Conservation (phyloP, 2,888 invertebrate genomes). For the Scaptomyza flava region DNA sequence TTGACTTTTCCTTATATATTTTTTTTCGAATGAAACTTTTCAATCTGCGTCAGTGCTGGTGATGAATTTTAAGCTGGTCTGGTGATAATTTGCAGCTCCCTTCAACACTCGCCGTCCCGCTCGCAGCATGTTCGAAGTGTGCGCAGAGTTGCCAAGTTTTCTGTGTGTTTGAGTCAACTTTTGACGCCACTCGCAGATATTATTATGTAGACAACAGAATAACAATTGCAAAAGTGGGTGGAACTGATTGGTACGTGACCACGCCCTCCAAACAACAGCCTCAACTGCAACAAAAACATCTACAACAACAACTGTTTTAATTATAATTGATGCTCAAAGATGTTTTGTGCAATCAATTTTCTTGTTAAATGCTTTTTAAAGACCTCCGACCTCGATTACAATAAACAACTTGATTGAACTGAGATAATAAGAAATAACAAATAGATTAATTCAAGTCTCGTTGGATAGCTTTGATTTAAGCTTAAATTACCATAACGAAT, state of each 20-base stretch:
- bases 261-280: conserved; percentile 9
- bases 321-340: conserved; percentile 5
- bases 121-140: neutral
- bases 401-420: neutral
- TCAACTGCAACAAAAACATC: neutral
- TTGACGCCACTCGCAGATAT: conserved; percentile 26
- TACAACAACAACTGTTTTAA: conserved; percentile 9
- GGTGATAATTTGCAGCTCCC: conserved; percentile 3
- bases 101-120: neutral
- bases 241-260: neutral
- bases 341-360: conserved; percentile 24
- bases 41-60: neutral
- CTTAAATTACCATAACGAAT: too few relatives aligned
- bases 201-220: neutral
- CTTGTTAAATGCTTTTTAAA: too few relatives aligned
- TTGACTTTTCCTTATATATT: neutral
- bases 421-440: neutral
- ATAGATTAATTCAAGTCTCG: neutral
- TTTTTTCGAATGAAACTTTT: conserved; percentile 1
- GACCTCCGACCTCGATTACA: too few relatives aligned
- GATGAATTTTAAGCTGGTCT: conserved; percentile 1
- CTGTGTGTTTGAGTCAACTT: conserved; percentile 12
- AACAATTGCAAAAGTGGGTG: neutral
- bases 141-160: conserved; percentile 8
- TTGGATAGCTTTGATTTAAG: too few relatives aligned